Conservation (phyloP, 2,797 vertebrate genomes). For the Phoeniculus purpureus region DNA sequence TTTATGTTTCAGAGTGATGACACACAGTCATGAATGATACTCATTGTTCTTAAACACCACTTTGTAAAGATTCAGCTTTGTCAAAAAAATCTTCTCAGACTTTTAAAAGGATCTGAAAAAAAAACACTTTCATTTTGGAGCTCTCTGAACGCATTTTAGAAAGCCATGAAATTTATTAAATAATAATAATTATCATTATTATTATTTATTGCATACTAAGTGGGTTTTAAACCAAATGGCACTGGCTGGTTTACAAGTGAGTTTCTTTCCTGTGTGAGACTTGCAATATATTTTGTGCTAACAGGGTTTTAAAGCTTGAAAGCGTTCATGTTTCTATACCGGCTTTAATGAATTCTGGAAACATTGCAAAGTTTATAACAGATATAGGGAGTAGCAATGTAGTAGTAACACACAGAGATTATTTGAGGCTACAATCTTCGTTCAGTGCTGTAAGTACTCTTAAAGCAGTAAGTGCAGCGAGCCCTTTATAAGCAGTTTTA, state of each 20-base stretch:
- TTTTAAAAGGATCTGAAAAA: neutral
- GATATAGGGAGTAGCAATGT: neutral
- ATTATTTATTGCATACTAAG: neutral
- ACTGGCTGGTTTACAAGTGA: neutral
- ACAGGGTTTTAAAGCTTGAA: neutral
- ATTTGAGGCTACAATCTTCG: neutral
- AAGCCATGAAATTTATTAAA: neutral
- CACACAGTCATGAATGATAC: neutral
- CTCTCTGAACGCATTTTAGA: neutral
- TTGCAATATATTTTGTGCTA: conserved; percentile 11
- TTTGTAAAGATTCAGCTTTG: neutral
- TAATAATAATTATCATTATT: neutral
- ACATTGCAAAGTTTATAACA: neutral
- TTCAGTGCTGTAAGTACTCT: conserved; percentile 27
- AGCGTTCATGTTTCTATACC: neutral
- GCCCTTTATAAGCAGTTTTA: neutral
- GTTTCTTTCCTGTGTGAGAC: neutral
- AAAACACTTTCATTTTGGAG: neutral
- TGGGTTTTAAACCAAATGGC: neutral
- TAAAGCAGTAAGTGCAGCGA: neutral
- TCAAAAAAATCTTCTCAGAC: neutral
- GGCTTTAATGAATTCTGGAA: neutral
- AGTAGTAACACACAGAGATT: neutral
- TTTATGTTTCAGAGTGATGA: neutral
- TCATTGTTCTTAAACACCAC: neutral